Conservation (phyloP, 2,113 vertebrate species). For the Paradoxurus hermaphroditus region DNA sequence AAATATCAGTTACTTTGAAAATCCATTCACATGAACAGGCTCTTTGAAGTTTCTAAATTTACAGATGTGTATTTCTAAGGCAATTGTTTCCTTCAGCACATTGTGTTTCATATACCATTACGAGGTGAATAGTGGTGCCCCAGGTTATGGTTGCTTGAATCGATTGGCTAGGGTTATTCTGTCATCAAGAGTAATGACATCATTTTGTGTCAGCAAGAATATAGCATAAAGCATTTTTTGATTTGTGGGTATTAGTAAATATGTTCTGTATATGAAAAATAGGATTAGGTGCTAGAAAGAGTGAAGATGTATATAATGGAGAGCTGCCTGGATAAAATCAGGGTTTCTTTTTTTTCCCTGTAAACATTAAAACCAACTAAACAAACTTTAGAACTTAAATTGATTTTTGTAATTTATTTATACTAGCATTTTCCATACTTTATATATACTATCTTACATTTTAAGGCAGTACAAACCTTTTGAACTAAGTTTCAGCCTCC, state of each 20-base stretch:
- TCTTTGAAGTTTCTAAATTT: slow-evolving; percentile 45
- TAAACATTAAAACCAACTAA: slow-evolving; percentile 1
- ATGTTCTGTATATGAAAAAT: background rate
- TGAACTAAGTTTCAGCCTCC: slow-evolving; percentile 18
- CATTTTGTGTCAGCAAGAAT: slow-evolving; percentile 10
- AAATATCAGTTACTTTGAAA: slow-evolving; percentile 37
- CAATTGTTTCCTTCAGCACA: background rate
- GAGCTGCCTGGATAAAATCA: slow-evolving; percentile 1
- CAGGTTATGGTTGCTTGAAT: background rate
- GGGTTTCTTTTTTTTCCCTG: background rate
- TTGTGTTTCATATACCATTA: background rate
- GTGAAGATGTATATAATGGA: background rate
- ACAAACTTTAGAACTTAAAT: background rate
- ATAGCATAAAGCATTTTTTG: background rate
- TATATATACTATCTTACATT: background rate
- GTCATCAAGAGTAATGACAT: background rate
- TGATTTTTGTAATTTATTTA: slow-evolving; percentile 27
- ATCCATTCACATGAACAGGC: slow-evolving; percentile 2
- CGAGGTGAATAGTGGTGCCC: background rate
- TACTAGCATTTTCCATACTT: background rate
- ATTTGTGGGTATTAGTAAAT: slow-evolving; percentile 25
- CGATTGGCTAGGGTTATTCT: background rate
- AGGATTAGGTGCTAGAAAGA: background rate
- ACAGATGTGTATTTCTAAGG: background rate
- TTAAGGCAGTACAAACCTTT: background rate